Percentiles rank a stretch among this genome's conserved stretches.
Evolutionary conservation across 2,797 vertebrate species (phyloP).

Genomic region (Heteromormyrus szaboi): DNA sequence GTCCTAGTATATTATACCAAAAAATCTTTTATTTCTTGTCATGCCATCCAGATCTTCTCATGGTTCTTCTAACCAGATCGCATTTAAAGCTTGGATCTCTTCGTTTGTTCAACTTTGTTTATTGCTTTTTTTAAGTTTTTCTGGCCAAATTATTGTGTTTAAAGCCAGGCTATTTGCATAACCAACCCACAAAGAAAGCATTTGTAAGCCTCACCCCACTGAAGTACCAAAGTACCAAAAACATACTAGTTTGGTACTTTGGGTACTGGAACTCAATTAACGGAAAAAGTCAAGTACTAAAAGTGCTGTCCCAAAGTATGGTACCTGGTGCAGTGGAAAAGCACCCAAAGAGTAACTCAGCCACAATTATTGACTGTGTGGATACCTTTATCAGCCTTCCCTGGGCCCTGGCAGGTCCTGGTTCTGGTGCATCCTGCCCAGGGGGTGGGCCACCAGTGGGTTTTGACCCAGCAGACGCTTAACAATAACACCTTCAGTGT

Average conservation of each 20-base stretch:
- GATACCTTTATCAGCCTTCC: neutral
- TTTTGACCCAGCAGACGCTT: conserved; percentile 38
- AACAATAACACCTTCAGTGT: conserved; percentile 55
- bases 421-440: conserved; percentile 39
- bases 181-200: neutral
- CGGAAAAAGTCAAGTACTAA: neutral
- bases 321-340: neutral
- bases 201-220: neutral
- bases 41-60: neutral
- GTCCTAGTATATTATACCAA: neutral
- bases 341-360: neutral
- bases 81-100: neutral
- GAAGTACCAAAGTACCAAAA: neutral
- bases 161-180: neutral
- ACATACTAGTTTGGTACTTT: neutral
- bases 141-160: neutral
- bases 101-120: neutral
- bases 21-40: neutral
- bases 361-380: neutral
- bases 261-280: neutral
- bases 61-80: neutral
- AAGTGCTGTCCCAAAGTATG: neutral
- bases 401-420: conserved; percentile 32
- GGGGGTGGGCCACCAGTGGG: neutral
- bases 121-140: neutral